Base-by-base conservation (phyloP, 2,888 invertebrate genomes). In the Meiosimyza platycephala region DNA sequence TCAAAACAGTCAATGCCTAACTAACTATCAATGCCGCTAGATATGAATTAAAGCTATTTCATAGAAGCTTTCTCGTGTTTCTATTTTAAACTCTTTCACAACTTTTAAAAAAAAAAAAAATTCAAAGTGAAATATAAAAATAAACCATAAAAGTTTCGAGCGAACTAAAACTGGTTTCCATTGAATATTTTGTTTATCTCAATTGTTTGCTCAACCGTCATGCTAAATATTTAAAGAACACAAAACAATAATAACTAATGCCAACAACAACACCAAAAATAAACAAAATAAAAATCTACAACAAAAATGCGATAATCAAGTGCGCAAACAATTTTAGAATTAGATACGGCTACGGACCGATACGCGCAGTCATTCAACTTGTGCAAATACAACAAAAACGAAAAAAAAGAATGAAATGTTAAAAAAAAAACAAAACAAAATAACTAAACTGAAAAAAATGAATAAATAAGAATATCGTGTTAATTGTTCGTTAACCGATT, bases 251-350 rank as follows among this genome's bases (percentile, higher is more conserved):
- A 40, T 40, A 40, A 40, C 1, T 40, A 40, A 40, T 40, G 40
- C 40, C 40, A 40, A 40, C 40, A 40, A 40, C 40, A 40, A 40
- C 40, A 40, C 1, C 40, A 9, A 9, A 40, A 9, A 40, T 40
- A 40, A 40, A 40, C 40, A 40, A 40, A 40, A 9, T 9, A 40
- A 40, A 40, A 40, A 40, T n/a, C 62, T 28, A 47, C 13, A 16
- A 33, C 7, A 22, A 54, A 7, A 22, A 22, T 18, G 22, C 54
- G 66, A 66, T 66, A 66, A 68, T 68, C 64, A 63, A 68, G 63
- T 55, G 66, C 16, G 67, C 71, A 55, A 67, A 67, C 55, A 64
- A 52, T n/a, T 22, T 47, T 54, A 66, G 52, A 72, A 72, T 69
- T 54, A 72, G 74, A 74, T 74, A 74, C 54, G 22, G 22, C 4